Evolutionary conservation across 2,797 vertebrate species (phyloP), one percentile per base, ranked within the genome.

Genomic region (Sebastes trivittatus): DNA sequence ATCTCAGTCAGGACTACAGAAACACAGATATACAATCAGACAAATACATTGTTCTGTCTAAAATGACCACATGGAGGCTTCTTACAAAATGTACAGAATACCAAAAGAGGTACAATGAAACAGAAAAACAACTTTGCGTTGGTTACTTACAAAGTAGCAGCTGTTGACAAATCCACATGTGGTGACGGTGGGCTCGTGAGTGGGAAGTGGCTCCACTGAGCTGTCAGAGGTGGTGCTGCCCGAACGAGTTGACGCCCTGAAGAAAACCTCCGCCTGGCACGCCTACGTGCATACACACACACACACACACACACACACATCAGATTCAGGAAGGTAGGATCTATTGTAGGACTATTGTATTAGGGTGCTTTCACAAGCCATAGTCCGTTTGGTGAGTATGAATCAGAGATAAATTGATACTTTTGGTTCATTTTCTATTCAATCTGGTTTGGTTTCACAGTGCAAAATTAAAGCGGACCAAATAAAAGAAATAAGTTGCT

Each of bases 81-180:
- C 4, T 59, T 16, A 18, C 4, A 72, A 68, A 62, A 55, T 3
- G 4, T n/a, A 2, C 11, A 69, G 23, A 60, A 32, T 2, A 59
- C 13, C 22, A 25, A 18, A 30, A 25, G 11, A 3, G 14, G 18
- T 56, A 54, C 14, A 49, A 61, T 18, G 1, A 32, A 38, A 38
- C 11, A 59, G 7, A 69, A 8, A 32, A 68, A n/a, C 7, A 7
- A 4, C 1, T 1, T 7, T 30, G 23, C 1, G 23, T n/a, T 5
- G 9, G 29, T 61, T 66, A 93, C 95, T 94, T 82, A 96, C 96
- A 77, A 95, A 96, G 87, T 96, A 96, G 90, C 95, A 96, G 92
- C 95, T 96, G 93, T 96, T 96, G 88, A 96, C 95, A 46, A 96
- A 96, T 82, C 96, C 96, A 79, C 95, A 96, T 66, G 94, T 93